Conservation (phyloP, 1,140 invertebrate species). For the Drosophila nikananu region DNA sequence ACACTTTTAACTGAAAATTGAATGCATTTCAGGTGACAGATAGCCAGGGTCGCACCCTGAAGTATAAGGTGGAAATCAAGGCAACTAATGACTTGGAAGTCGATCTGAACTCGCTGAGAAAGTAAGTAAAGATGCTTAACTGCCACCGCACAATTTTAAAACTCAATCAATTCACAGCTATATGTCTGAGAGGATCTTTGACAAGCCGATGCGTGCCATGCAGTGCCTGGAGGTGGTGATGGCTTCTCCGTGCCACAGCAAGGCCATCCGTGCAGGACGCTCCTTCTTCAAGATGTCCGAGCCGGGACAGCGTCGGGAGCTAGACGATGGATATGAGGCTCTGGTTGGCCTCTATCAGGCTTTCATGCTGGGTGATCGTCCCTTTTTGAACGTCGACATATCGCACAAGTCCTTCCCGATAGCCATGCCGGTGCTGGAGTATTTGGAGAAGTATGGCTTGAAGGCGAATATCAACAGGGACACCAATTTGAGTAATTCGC, state of each 20-base stretch:
- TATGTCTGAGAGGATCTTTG: conserved; percentile 73
- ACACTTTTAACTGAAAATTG: no score
- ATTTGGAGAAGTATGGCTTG: conserved; percentile 52
- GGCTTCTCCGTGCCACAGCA: conserved; percentile 80
- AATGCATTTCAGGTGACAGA: conserved; percentile 55
- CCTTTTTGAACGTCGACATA: conserved; percentile 91
- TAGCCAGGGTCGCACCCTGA: conserved; percentile 59
- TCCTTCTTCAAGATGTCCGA: conserved; percentile 84
- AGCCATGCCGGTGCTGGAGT: conserved; percentile 85
- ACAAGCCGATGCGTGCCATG: conserved; percentile 88
- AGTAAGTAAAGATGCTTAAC: conserved; percentile 63
- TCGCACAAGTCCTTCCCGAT: conserved; percentile 89
- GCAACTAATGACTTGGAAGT: conserved; percentile 87
- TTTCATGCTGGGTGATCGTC: conserved; percentile 89
- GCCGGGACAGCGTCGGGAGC: conserved; percentile 41
- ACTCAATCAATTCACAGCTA: conserved; percentile 46
- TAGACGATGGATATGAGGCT: conserved; percentile 89
- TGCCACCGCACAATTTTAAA: neutral
- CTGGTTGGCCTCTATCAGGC: conserved; percentile 91
- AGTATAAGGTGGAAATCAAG: conserved; percentile 88
- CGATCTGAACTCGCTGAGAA: conserved; percentile 85
- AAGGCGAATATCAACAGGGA: neutral
- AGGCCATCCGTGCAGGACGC: conserved; percentile 86
- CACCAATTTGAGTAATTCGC: conserved; percentile 4
- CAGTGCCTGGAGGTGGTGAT: conserved; percentile 94